Base-by-base conservation (phyloP, 2,797 vertebrate species). In the Melanotaenia parkinsoni region DNA sequence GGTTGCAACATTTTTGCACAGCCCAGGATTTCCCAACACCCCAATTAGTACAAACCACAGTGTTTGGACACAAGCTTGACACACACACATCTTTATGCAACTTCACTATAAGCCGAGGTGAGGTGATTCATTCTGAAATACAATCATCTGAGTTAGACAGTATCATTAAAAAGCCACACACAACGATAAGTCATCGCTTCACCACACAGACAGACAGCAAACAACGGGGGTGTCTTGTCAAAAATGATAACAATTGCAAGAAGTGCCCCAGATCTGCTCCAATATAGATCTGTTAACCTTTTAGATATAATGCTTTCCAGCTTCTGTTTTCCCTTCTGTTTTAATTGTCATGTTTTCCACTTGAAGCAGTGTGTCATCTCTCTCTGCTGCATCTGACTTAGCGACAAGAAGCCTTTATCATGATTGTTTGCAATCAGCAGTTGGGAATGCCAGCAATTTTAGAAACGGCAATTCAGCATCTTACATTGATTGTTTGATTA, bases 131-230 rank as follows among this genome's bases (percentile, higher is more conserved):
- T 68, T 61, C 30, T 70, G 26, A 79, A 75, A 69, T 2, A 66
- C 66, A 69, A 73, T 87, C 82, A 74, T 89, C 61, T 35, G 64
- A 53, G 67, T 54, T 7, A 88, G 86, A 91, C 81, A 0, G 73
- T 89, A 72, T 89, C 69, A 91, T 91, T 88, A 86, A 37, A 63
- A 54, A 75, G 79, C 78, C 67, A 35, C 81, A 83, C 72, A 79
- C 63, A 56, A 30, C 62, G 50, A 75, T 62, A 67, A 85, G 72
- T 74, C 74, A 70, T 38, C 3, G 12, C 53, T 26, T 68, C 58
- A 69, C 80, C 64, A 51, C 72, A 59, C 37, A 63, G 65, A 67
- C 47, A 54, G 47, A 72, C 50, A 58, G 37, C 67, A 66, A 77
- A 76, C 64, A 79, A 60, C 64, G 51, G 24, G 32, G 65, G 57